Evolutionary conservation across 2,797 vertebrate genomes (phyloP), one percentile per base, ranked within the genome.

Genomic region (Margarornis squamiger): DNA sequence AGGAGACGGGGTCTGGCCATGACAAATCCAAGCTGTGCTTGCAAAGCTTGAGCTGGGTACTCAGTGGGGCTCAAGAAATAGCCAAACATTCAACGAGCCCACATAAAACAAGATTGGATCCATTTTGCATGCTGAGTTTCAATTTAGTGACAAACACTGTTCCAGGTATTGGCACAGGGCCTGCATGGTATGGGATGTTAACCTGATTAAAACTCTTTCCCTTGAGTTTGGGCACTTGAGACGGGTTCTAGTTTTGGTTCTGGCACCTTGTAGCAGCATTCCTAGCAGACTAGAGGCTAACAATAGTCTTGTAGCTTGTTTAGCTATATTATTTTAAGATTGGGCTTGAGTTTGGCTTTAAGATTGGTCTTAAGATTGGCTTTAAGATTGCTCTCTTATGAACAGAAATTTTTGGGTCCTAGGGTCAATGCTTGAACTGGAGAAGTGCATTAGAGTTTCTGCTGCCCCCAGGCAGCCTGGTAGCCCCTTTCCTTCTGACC

Each of bases 141-240:
- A 59, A 1, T 46, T 85, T 29, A 51, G 39, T 58, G 67, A 29
- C 59, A 66, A 72, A 41, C 21, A 22, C 6, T 14, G 10, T 48
- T 39, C 27, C 4, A 52, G 16, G 7, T 67, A 34, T 23, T 84
- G 32, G 51, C 46, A 63, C 5, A 26, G 29, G 27, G 10, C 23
- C 22, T 68, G 54, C 59, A 10, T 0, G 0, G 20, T 2, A 0
- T 59, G 62, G 38, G 16, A 59, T 49, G 18, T 67, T 84, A 49
- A 77, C n/a, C 8, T 49, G 29, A 74, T 45, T 38, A 78, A 55
- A 61, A 71, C 8, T 34, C 21, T 54, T 32, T 77, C 27, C 27
- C 17, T 52, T 23, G 34, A 74, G 20, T 45, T 15, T 59, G 52
- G 38, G 52, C 49, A 29, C 38, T 74, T 51, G 19, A 73, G 30